These are phyloP conservation scores for Mimachlamys varia DNA, from an alignment of 2,888 invertebrate genomes.

Conservation along the genomic window DNA sequence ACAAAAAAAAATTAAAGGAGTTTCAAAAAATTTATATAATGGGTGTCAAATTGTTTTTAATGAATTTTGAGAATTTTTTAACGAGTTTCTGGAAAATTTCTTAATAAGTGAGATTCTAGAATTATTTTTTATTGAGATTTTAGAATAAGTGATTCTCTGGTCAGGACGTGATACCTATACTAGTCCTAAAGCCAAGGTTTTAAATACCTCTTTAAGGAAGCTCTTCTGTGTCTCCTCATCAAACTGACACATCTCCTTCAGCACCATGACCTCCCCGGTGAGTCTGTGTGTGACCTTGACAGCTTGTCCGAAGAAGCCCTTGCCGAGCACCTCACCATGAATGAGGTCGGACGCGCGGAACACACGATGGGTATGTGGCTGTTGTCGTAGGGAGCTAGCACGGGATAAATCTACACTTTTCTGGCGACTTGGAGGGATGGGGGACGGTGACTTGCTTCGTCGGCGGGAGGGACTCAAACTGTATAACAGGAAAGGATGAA, in stretches of 20 bases:
- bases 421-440: constrained; percentile 69
- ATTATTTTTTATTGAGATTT: too few relatives aligned
- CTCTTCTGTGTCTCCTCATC: constrained; percentile 97
- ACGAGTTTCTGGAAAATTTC: too few relatives aligned
- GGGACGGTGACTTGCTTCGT: constrained; percentile 76
- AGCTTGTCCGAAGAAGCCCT: constrained; percentile 94
- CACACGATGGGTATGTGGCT: constrained; percentile 87
- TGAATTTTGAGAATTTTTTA: too few relatives aligned
- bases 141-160: too few relatives aligned
- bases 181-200: background rate
- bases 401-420: constrained; percentile 85
- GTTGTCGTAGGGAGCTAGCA: constrained; percentile 93
- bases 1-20: too few relatives aligned
- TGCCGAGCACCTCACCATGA: constrained; percentile 83
- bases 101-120: too few relatives aligned
- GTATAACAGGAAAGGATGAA: constrained; percentile 38
- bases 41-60: too few relatives aligned
- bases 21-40: too few relatives aligned
- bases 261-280: constrained; percentile 96
- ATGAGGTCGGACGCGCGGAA: constrained; percentile 95
- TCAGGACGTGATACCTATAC: too few relatives aligned
- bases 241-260: constrained; percentile 95
- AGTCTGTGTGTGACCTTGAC: constrained; percentile 92
- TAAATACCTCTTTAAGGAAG: constrained; percentile 94
- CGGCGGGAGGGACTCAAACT: constrained; percentile 72